These are phyloP conservation scores for Scyliorhinus canicula DNA, from an alignment of 2,797 vertebrate genomes.

Conservation along the genomic window DNA sequence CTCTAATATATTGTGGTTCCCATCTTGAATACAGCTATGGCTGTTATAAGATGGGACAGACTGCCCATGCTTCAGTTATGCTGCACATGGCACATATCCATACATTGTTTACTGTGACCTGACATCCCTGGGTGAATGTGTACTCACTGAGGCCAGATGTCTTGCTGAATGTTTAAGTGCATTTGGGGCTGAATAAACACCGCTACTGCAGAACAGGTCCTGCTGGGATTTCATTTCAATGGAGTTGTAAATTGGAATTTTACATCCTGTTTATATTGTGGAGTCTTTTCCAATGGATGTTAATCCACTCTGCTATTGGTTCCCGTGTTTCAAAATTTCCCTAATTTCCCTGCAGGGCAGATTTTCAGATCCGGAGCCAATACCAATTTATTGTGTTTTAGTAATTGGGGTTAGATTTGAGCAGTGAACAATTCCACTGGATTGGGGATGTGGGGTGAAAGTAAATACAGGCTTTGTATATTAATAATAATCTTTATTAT, in stretches of 20 bases:
- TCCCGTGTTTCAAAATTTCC: not conserved
- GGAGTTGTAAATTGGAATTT: not conserved
- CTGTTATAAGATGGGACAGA: not conserved
- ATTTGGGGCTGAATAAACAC: constrained; percentile 21
- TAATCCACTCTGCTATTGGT: not conserved
- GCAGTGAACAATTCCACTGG: not conserved
- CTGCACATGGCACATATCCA: not conserved
- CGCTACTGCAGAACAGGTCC: constrained; percentile 24
- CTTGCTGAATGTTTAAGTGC: constrained; percentile 18
- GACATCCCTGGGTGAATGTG: constrained; percentile 17
- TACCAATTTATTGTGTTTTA: not conserved
- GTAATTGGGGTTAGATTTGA: not conserved
- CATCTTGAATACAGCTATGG: not conserved
- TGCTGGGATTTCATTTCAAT: constrained; percentile 7
- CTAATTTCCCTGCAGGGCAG: not conserved
- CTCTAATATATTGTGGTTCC: not conserved
- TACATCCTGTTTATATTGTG: not conserved
- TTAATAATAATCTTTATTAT: no score
- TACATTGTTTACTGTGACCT: constrained; percentile 24
- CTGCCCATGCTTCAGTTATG: not conserved
- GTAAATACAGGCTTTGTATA: not conserved
- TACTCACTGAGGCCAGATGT: not conserved
- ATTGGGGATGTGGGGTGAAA: not conserved
- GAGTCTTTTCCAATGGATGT: not conserved
- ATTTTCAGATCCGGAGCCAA: not conserved